Percentiles rank a stretch among this genome's conserved stretches.
Evolutionary conservation across 2,113 vertebrate species (phyloP).

Genomic region (Ceratotherium simum): DNA sequence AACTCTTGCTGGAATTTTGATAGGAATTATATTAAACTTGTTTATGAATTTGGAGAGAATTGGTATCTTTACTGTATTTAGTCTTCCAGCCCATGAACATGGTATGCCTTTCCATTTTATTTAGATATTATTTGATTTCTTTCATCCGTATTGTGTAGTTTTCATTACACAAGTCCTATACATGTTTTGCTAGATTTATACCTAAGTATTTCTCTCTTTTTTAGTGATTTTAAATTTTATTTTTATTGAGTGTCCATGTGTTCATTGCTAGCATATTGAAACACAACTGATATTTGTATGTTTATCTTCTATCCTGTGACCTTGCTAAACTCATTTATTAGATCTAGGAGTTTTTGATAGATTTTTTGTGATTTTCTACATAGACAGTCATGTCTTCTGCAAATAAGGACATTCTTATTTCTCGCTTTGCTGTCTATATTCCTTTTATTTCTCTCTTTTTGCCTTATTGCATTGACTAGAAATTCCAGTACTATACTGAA

Average conservation of each 20-base stretch:
- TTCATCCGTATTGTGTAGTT: background rate
- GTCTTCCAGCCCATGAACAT: background rate
- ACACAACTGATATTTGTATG: background rate
- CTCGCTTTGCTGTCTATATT: background rate
- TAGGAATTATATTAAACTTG: background rate
- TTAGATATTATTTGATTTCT: background rate
- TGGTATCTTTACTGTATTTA: background rate
- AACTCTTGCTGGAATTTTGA: background rate
- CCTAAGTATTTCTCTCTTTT: background rate
- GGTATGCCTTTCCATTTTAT: background rate
- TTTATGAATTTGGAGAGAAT: background rate
- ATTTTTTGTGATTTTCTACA: background rate
- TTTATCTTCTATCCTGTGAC: background rate
- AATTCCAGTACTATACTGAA: background rate
- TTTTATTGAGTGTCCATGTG: background rate
- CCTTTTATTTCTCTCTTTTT: background rate
- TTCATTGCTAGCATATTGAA: background rate
- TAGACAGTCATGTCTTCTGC: background rate
- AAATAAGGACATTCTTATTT: background rate
- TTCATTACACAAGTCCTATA: background rate
- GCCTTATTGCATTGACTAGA: background rate
- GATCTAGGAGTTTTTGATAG: background rate
- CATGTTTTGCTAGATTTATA: background rate
- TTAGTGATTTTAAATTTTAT: background rate
- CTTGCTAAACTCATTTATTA: background rate